Conservation (phyloP, 2,797 vertebrate genomes). For the Lagorchestes hirsutus region DNA sequence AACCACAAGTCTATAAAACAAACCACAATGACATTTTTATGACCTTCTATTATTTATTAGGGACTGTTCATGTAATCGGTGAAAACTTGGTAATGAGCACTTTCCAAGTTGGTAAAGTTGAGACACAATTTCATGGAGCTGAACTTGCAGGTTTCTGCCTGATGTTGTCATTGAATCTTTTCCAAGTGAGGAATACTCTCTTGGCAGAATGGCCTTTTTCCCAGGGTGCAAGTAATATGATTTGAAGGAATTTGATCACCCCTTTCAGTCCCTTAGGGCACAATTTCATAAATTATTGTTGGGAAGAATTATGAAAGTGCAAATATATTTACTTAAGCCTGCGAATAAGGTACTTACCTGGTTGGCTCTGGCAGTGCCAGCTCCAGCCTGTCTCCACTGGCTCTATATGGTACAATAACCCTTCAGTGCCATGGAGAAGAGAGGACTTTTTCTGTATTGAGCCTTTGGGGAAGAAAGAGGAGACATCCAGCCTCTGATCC, state of each 20-base stretch:
- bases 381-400: slow-evolving; percentile 13
- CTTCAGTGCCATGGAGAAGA: not conserved
- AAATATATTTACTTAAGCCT: slow-evolving; percentile 50
- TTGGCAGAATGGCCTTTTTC: slow-evolving; percentile 48
- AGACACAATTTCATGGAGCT: slow-evolving; percentile 42
- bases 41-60: slow-evolving; percentile 42
- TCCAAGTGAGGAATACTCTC: slow-evolving; percentile 35
- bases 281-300: slow-evolving; percentile 56
- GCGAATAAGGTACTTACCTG: slow-evolving; percentile 11
- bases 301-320: slow-evolving; percentile 56
- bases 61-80: slow-evolving; percentile 35
- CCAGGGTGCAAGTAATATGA: slow-evolving; percentile 44
- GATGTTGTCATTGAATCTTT: slow-evolving; percentile 47
- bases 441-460: not conserved
- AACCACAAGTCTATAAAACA: not conserved
- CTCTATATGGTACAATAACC: not conserved
- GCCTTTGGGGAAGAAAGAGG: not conserved
- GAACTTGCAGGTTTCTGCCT: slow-evolving; percentile 24
- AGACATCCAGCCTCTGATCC: not conserved
- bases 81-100: slow-evolving; percentile 23
- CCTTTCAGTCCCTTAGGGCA: slow-evolving; percentile 32
- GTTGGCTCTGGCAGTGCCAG: slow-evolving; percentile 13
- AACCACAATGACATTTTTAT: slow-evolving; percentile 49
- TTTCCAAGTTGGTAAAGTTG: slow-evolving; percentile 34
- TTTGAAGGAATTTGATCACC: slow-evolving; percentile 44